These are phyloP conservation scores for Ganaspis brasiliensis DNA, from an alignment of 2,888 invertebrate genomes.

Conservation along the genomic window DNA sequence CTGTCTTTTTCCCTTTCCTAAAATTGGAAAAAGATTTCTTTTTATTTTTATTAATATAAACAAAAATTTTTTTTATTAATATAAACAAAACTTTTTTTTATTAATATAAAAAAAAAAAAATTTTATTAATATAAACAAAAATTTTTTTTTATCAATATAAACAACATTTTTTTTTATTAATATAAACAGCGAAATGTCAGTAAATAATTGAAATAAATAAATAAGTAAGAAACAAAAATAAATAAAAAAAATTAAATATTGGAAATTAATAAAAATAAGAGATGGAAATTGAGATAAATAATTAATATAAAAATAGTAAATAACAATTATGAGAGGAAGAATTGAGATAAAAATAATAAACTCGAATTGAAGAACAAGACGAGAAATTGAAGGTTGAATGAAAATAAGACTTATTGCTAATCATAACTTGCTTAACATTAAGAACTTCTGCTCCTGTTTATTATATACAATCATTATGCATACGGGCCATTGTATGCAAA, in stretches of 20 bases:
- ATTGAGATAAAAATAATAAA: not conserved
- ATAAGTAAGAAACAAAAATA: not conserved
- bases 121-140: too few species aligned
- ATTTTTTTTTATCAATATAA: not conserved
- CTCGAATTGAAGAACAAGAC: not conserved
- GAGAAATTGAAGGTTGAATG: not conserved
- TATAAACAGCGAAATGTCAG: too few species aligned
- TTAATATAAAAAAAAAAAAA: not conserved
- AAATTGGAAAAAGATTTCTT: conserved; percentile 54
- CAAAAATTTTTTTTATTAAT: not conserved
- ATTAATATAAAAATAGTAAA: too few species aligned
- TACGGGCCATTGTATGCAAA: conserved; percentile 33
- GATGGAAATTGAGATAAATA: too few species aligned
- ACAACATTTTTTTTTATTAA: not conserved
- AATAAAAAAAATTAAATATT: not conserved
- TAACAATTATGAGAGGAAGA: too few species aligned
- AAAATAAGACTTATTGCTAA: conserved; percentile 7
- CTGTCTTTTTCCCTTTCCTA: conserved; percentile 79
- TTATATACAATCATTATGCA: conserved; percentile 20
- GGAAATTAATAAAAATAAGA: too few species aligned
- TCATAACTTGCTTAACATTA: not conserved
- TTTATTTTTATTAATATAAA: conserved; percentile 12
- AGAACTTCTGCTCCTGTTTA: conserved; percentile 26
- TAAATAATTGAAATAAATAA: too few species aligned
- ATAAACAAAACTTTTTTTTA: not conserved